Conservation (phyloP, 2,888 invertebrate species). For the Mesopsocus fuscifrons region DNA sequence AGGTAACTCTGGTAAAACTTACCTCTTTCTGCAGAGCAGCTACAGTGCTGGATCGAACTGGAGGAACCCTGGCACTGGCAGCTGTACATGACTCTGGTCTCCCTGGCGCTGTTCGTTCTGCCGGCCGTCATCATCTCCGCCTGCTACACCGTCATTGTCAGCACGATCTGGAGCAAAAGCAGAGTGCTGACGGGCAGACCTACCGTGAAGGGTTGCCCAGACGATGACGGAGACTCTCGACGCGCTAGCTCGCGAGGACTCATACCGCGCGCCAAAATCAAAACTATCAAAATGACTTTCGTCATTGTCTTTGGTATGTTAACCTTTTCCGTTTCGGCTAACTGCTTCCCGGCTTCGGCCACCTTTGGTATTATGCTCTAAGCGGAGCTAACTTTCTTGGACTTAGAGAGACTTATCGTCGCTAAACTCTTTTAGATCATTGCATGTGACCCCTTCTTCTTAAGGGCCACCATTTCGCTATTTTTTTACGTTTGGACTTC, state of each 20-base stretch:
- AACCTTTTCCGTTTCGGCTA: too few relatives aligned
- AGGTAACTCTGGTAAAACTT: too few relatives aligned
- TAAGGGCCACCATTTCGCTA: too few relatives aligned
- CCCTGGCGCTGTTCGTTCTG: conserved; percentile 27
- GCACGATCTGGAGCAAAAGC: conserved; percentile 29
- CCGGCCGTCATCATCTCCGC: conserved; percentile 30
- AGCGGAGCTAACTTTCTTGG: too few relatives aligned
- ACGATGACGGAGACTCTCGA: conserved; percentile 29
- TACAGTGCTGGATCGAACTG: conserved; percentile 26
- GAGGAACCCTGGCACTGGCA: conserved; percentile 24
- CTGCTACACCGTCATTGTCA: conserved; percentile 30
- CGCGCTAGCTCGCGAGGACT: conserved; percentile 79
- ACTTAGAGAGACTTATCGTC: too few relatives aligned
- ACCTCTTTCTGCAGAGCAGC: conserved; percentile 17
- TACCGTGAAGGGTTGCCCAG: neutral
- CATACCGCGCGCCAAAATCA: conserved; percentile 85
- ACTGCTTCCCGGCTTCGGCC: too few relatives aligned
- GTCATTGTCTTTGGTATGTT: conserved; percentile 79
- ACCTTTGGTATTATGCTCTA: too few relatives aligned
- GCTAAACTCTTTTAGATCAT: too few relatives aligned
- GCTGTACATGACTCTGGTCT: conserved; percentile 27
- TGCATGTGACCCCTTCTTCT: too few relatives aligned
- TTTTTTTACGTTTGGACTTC: too few relatives aligned
- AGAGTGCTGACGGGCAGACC: conserved; percentile 19
- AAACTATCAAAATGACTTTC: conserved; percentile 95